Base-by-base conservation (phyloP, 1,140 invertebrate species). In the Drosophila santomea region DNA sequence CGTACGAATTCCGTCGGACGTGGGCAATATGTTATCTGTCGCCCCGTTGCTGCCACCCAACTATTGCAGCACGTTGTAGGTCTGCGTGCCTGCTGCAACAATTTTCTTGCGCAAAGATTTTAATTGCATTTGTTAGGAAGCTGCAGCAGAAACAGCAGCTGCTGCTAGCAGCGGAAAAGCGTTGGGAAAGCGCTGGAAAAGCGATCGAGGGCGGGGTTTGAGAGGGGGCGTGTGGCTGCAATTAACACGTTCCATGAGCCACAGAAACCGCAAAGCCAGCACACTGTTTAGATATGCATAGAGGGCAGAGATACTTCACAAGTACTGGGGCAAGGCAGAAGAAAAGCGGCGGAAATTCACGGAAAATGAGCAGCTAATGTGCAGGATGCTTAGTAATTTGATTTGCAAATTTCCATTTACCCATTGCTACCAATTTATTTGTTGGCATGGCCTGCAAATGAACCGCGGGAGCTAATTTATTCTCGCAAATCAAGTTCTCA, bases 101-200 rank as follows among this genome's bases (percentile, higher is more conserved):
- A 55, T 72, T 64, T 58, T 61, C 44, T 62, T 63, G 61, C 32
- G 58, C 62, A 52, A 59, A 66, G 84, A 89, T 83, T 88, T 88
- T 88, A 88, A 88, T 88, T 88, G 79, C 84, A 83, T 88, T 89
- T 80, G 59, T 51, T 61, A 71, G 71, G 51, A 58, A 54, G 58
- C 69, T 72, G 61, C 61, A 51, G 58, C 69, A 74, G 74, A 48
- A 25, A 25, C 23, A 25, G 3, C 61, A 51, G 58, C 69, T 72
- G 64, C 78, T 72, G 44, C 55, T 78, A 68, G 60, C 82, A 54
- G 61, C 23, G 48, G 32, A 32, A n/a, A 57, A 20, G 57, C 17
- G 28, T 17, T 25, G 17, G 15, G 20, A 41, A 44, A 39, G 41
- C n/a, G 47, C 32, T 38, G 35, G 58, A 39, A 47, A 44, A 63